Conservation (phyloP, 2,113 vertebrate genomes). For the Morone saxatilis region DNA sequence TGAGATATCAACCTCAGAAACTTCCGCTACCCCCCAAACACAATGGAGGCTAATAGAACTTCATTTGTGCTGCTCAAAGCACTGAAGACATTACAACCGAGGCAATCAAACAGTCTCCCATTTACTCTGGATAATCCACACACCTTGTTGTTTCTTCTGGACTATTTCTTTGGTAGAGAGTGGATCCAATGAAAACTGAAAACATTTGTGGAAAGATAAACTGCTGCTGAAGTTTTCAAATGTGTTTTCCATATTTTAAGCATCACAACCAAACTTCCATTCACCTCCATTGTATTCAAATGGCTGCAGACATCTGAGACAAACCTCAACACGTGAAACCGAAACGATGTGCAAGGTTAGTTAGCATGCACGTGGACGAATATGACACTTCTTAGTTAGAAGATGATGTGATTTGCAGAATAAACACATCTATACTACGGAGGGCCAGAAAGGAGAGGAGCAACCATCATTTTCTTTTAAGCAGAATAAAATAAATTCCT, state of each 20-base stretch:
- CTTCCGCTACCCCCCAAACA: constrained; percentile 11
- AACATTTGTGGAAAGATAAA: not conserved
- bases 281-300: not conserved
- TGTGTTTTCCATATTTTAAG: not conserved
- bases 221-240: not conserved
- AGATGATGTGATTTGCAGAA: not conserved
- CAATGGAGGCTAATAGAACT: not conserved
- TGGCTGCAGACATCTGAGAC: not conserved
- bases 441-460: not conserved
- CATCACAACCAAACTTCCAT: not conserved
- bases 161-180: not conserved
- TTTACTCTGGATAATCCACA: constrained; percentile 6
- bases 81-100: not conserved
- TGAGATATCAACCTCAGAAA: not conserved
- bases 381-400: not conserved
- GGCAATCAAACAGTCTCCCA: not conserved
- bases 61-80: not conserved
- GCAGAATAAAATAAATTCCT: constrained; percentile 1
- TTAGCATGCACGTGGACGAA: not conserved
- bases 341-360: not conserved
- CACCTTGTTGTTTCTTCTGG: not conserved
- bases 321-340: constrained; percentile 14
- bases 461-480: not conserved
- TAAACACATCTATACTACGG: not conserved
- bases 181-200: not conserved